Evolutionary conservation across 2,113 vertebrate species (phyloP), one percentile per base, ranked within the genome.

Genomic region (Numenius arquata): DNA sequence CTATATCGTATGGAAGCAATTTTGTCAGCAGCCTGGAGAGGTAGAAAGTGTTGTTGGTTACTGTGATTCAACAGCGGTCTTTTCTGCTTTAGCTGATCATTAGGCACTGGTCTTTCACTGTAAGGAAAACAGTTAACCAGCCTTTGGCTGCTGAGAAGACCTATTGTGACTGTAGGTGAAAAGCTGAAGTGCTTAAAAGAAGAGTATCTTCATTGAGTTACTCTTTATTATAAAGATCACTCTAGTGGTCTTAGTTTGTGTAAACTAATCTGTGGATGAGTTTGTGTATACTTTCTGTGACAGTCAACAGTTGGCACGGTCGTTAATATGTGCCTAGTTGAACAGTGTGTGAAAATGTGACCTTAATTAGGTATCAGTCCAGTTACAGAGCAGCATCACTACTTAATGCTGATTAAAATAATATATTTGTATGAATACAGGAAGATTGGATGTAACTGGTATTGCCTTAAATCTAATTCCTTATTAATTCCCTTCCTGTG

Each of bases 401-500:
- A 19, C 30, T 59, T 95, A 72, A 58, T 93, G 36, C 11, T 52
- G 12, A n/a, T 77, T 74, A 77, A 88, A 84, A 65, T 75, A 65
- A 16, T 67, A 47, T n/a, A 52, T 67, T 50, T 41, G 15, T 78
- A n/a, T 76, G 36, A 88, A 40, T 78, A 87, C 30, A 63, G 50
- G 29, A 80, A 89, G 56, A 56, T 66, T 36, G 29, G 6, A 53
- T 87, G 10, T 81, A 74, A 38, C 6, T 82, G 66, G 17, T 84
- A 29, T 93, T 96, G 85, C 74, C 48, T 63, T 80, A 88, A 61
- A 67, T 72, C 47, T 95, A 63, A 97, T 95, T 97, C 36, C 74
- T 95, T 89, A 38, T 97, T 96, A 89, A 91, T 95, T 20, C 11
- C 8, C 55, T 95, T 77, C 38, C 29, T 97, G 7, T 96, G 84